A percentile compares a stretch with the other conserved stretches of the same genome.
phyloP scores from a whole-genome alignment of 2,797 vertebrate species.

The Jordanella pulchra region DNA sequence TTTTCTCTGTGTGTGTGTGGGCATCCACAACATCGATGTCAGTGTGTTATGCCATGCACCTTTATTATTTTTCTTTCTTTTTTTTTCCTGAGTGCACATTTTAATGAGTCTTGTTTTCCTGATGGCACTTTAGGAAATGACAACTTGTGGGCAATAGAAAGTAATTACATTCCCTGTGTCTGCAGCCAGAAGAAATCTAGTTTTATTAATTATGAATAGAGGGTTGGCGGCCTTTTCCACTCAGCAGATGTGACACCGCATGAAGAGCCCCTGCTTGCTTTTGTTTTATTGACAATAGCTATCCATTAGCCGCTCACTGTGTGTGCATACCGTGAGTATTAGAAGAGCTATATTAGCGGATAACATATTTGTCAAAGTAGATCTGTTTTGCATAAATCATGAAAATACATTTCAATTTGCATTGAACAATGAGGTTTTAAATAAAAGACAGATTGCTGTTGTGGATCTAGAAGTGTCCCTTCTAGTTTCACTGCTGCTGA shows the following conservation, averaged over 20 bases:
- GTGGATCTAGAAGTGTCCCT: constrained; percentile 28
- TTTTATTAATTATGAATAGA: constrained; percentile 76
- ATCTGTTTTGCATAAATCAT: constrained; percentile 26
- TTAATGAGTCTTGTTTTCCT: constrained; percentile 76
- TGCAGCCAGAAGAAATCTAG: constrained; percentile 66
- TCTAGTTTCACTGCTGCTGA: constrained; percentile 46
- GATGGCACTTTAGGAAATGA: constrained; percentile 77
- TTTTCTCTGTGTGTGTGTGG: constrained; percentile 2
- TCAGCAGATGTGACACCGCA: constrained; percentile 55
- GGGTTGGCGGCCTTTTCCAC: constrained; percentile 43
- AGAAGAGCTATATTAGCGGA: constrained; percentile 12
- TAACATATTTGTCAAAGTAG: constrained; percentile 28
- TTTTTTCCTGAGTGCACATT: constrained; percentile 53
- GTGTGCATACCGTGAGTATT: background rate
- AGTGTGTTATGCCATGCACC: constrained; percentile 19
- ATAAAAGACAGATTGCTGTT: constrained; percentile 12
- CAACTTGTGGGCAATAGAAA: constrained; percentile 72
- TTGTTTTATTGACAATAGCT: constrained; percentile 57
- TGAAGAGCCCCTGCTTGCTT: constrained; percentile 31
- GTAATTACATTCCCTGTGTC: constrained; percentile 74
- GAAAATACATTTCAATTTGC: constrained; percentile 31
- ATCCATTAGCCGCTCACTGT: constrained; percentile 25
- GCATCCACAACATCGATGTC: constrained; percentile 2
- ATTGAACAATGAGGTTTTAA: constrained; percentile 5
- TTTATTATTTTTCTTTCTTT: constrained; percentile 64